Evolutionary conservation across 2,797 vertebrate species (phyloP), one percentile per base, ranked within the genome.

Genomic region (Enteromius radiatus): DNA sequence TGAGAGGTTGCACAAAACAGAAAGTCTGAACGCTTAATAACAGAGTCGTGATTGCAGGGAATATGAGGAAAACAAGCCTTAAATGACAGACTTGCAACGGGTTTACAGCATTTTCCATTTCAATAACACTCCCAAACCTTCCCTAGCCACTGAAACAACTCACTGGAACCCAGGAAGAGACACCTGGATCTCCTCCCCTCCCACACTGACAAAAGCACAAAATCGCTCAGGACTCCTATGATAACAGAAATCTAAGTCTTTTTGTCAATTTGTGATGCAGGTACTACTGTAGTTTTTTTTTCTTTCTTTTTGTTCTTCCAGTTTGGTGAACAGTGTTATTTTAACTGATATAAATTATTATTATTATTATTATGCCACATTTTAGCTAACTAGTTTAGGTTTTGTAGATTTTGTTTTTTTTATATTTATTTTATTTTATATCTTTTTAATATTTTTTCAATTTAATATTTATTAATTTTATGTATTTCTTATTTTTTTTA

Each of bases 61-160:
- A 49, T 43, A 33, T 75, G 5, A 47, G 67, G 61, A 84, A 47
- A 64, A 75, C 33, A 79, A 41, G 26, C 41, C 41, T 31, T 82
- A 47, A 78, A 43, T n/a, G 5, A 36, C 28, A 31, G 28, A 68
- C 26, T 43, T 26, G 31, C 49, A 63, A 52, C n/a, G 38, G 61
- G 23, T 82, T 88, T 76, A 83, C 69, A 45, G 71, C 68, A 26
- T 80, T 85, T 86, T 85, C 71, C 85, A 84, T 54, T 54, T 63
- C 63, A 71, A 15, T 31, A 41, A 80, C 84, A 80, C 78, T 78
- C 78, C 61, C 75, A 63, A n/a, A 79, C 23, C 63, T 43, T 56
- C 15, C 38, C 12, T 3, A 26, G 63, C 15, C 45, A 84, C 7
- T 49, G 59, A 78, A 76, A 41, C 26, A 31, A n/a, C 36, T 54